These are phyloP conservation scores for Linepithema humile DNA, from an alignment of 1,140 invertebrate species.

Conservation along the genomic window DNA sequence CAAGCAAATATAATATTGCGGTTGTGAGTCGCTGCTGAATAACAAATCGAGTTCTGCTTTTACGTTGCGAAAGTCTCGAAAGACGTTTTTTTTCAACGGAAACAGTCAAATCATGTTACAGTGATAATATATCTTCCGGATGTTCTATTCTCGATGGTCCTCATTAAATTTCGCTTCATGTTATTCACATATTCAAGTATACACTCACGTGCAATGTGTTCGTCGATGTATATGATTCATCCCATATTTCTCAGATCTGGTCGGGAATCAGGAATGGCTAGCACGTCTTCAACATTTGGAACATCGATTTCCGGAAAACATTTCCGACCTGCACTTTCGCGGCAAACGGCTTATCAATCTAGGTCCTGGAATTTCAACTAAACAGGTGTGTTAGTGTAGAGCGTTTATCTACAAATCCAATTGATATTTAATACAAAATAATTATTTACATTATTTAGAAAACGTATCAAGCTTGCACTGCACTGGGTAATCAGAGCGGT, in stretches of 20 bases:
- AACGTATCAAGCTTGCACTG: constrained; percentile 81
- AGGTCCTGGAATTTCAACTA: not conserved
- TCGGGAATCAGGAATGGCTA: not conserved
- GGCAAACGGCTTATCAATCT: not conserved
- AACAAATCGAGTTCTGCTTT: not conserved
- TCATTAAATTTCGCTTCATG: constrained; percentile 26
- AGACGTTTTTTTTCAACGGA: not conserved
- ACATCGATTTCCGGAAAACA: not conserved
- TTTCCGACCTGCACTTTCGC: not conserved
- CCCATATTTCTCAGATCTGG: constrained; percentile 10
- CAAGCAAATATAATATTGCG: not conserved
- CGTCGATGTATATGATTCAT: not conserved
- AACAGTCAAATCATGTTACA: constrained; percentile 7
- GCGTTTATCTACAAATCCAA: not conserved
- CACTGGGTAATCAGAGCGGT: constrained; percentile 86
- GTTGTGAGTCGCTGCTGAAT: not conserved
- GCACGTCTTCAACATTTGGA: not conserved
- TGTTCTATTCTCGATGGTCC: constrained; percentile 1
- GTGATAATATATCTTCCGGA: constrained; percentile 17
- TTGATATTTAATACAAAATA: not conserved
- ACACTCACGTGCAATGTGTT: not conserved
- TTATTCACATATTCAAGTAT: not conserved
- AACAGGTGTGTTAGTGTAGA: not conserved
- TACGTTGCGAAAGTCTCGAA: not conserved
- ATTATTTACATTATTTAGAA: constrained; percentile 6